Base-by-base conservation (phyloP, 64 coral and sea anemone genomes). In the Dendronephthya gigantea region DNA sequence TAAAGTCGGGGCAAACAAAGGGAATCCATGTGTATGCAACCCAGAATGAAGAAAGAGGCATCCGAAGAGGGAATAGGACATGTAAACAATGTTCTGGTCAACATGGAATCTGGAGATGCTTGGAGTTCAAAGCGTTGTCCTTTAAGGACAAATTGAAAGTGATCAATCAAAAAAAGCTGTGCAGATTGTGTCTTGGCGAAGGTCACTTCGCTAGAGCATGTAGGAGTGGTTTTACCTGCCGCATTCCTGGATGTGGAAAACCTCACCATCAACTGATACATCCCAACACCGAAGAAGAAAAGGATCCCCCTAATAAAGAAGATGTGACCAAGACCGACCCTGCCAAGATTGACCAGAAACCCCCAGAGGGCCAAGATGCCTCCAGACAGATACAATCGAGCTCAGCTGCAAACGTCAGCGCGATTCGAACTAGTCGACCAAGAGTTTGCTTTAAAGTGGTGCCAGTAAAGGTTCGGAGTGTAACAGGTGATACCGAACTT, bases 381-480 rank as follows among this genome's bases (percentile, higher is more conserved):
- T 47, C 37, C 48, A 68, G 76, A 41, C 39, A n/a, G 23, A 84
- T 11, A 40, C 85, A 19, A 56, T 84, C 19, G n/a, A n/a, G n/a
- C n/a, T n/a, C n/a, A n/a, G n/a, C n/a, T n/a, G n/a, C n/a, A n/a
- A 68, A 40, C 32, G 56, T 70, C 2, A 43, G 35, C 10, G 19
- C 86, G 0, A 1, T 68, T 1, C 48, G 31, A 39, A 49, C 41
- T 40, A 45, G 69, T 43, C 48, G 90, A 48, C 86, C 90, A 33
- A 39, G 83, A 47, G 86, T 93, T 35, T 93, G 88, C 58, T 93
- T 90, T 48, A 93, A 90, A 39, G 88, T 93, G 2, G 92, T 93
- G 9, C 92, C 88, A 84, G 88, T 93, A 29, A 86, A 52, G 74
- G 88, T 93, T 0, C 88, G 87, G 39, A 33, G 48, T 41, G 68